Evolutionary conservation across 2,888 invertebrate species (phyloP).

Genomic region (Cenopis cana): DNA sequence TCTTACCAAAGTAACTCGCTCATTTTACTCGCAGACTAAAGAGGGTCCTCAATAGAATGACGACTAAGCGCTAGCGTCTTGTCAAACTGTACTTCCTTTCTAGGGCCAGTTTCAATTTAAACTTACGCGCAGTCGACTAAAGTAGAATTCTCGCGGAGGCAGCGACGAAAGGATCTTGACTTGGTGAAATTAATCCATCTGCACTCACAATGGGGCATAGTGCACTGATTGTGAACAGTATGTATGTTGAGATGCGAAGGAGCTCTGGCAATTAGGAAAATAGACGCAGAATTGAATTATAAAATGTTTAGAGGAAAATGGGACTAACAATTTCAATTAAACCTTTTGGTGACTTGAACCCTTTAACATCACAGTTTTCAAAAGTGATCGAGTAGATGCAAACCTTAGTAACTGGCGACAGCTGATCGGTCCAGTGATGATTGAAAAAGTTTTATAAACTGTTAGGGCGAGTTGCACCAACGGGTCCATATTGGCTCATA

Average conservation of each 20-base stretch:
- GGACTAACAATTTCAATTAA: too few species aligned
- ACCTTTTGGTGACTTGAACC: too few species aligned
- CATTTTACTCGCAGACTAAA: conserved; percentile 20
- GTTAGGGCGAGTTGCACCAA: too few species aligned
- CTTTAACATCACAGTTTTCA: too few species aligned
- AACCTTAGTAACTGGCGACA: too few species aligned
- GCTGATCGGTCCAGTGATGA: too few species aligned
- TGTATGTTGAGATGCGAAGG: not conserved
- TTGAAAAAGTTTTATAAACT: too few species aligned
- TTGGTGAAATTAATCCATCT: conserved; percentile 80
- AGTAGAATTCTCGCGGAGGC: conserved; percentile 74
- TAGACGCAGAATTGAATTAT: too few species aligned
- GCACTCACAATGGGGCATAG: conserved; percentile 60
- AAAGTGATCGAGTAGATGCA: too few species aligned
- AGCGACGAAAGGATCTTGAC: conserved; percentile 71
- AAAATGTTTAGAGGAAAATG: too few species aligned
- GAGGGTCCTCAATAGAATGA: conserved; percentile 50
- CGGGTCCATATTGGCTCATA: too few species aligned
- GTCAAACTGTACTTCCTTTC: conserved; percentile 71
- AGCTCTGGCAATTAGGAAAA: not conserved
- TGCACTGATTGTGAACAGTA: conserved; percentile 22
- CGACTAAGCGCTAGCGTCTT: conserved; percentile 70
- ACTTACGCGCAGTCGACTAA: conserved; percentile 69
- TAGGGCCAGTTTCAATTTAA: conserved; percentile 75
- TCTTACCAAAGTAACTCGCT: conserved; percentile 19